A percentile compares a stretch with the other conserved stretches of the same genome.
Conservation (phyloP, 2,797 vertebrate species). For the Nothura maculosa region DNA sequence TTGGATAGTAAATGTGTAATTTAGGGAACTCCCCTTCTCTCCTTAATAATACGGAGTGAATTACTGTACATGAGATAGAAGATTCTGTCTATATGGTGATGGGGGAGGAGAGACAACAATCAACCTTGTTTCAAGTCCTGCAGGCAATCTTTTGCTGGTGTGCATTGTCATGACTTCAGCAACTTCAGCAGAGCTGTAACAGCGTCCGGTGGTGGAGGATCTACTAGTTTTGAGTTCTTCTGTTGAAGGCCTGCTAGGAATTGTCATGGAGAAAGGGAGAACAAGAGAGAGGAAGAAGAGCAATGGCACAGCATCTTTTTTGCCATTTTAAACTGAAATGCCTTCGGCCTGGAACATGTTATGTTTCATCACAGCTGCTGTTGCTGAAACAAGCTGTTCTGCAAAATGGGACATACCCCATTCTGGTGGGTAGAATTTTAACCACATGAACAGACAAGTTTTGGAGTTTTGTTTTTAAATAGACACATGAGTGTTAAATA, state of each 20-base stretch:
- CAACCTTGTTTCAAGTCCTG: not conserved
- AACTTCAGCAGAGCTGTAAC: conserved; percentile 6
- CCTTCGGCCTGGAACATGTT: not conserved
- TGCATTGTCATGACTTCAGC: conserved; percentile 29
- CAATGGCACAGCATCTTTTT: not conserved
- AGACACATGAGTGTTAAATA: not conserved
- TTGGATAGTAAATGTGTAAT: not conserved
- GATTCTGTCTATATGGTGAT: not conserved
- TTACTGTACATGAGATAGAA: not conserved
- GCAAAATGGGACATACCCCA: not conserved
- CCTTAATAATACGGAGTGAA: not conserved
- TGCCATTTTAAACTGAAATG: conserved; percentile 18
- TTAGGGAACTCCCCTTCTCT: not conserved
- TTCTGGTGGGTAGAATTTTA: not conserved
- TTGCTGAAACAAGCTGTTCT: not conserved
- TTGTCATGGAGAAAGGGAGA: not conserved
- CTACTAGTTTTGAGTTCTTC: conserved; percentile 4
- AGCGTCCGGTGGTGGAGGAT: not conserved
- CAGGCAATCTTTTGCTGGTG: conserved; percentile 4
- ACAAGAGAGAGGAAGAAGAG: not conserved
- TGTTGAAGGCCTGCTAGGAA: conserved; percentile 30
- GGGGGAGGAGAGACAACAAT: not conserved
- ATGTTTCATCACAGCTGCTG: not conserved
- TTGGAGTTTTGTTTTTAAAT: not conserved
- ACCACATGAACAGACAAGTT: not conserved